Conservation (phyloP, 2,113 vertebrate species). For the Ascaphus truei region DNA sequence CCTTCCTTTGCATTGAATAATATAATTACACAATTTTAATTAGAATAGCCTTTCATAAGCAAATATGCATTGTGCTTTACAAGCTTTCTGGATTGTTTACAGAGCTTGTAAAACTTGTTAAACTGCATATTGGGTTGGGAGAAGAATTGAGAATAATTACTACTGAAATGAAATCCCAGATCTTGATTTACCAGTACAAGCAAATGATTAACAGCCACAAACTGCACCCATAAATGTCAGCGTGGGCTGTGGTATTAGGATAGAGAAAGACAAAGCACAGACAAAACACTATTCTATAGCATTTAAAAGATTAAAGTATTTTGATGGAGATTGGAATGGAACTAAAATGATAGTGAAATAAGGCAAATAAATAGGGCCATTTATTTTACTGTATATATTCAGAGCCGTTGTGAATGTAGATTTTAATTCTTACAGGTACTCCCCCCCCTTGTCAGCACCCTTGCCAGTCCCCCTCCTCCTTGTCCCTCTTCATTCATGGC, state of each 20-base stretch:
- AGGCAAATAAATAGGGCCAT: too few species aligned
- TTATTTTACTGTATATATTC: too few species aligned
- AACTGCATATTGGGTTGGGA: constrained; percentile 21
- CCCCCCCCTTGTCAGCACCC: too few species aligned
- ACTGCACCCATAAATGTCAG: constrained; percentile 12
- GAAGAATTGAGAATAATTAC: constrained; percentile 41
- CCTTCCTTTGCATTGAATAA: constrained; percentile 44
- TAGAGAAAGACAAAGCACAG: constrained; percentile 25
- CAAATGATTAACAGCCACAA: constrained; percentile 40
- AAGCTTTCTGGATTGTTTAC: constrained; percentile 41
- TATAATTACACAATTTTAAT: constrained; percentile 50
- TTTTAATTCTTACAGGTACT: too few species aligned
- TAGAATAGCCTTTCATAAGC: constrained; percentile 46
- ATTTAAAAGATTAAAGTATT: too few species aligned
- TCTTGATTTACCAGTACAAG: constrained; percentile 38
- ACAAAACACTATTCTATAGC: too few species aligned
- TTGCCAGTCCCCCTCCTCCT: too few species aligned
- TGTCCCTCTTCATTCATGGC: too few species aligned
- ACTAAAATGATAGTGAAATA: too few species aligned
- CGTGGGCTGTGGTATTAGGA: background rate
- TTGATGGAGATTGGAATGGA: too few species aligned
- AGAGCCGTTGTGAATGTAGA: too few species aligned
- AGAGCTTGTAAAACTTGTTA: constrained; percentile 39
- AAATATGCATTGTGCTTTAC: constrained; percentile 45
- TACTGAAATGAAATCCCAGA: constrained; percentile 43